Evolutionary conservation across 2,888 invertebrate genomes (phyloP).

Genomic region (Platycheirus albimanus): DNA sequence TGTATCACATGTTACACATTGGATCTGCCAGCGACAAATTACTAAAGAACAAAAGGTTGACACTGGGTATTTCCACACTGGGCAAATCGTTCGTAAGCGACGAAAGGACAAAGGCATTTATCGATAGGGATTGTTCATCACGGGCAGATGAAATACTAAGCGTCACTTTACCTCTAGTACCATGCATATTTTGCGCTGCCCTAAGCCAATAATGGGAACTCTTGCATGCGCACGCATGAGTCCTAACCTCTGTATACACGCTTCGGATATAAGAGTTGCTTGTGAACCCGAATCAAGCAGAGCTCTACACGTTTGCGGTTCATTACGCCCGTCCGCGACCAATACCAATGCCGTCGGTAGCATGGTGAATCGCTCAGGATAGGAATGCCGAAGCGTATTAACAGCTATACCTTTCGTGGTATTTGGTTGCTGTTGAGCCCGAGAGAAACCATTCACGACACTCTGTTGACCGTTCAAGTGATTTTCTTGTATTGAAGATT

Average conservation of each 20-base stretch:
- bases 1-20: neutral
- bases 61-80: neutral
- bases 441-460: too few species aligned
- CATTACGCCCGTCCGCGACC: too few species aligned
- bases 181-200: neutral
- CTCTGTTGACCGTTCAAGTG: too few species aligned
- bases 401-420: too few species aligned
- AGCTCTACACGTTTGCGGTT: too few species aligned
- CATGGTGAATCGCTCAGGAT: too few species aligned
- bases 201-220: neutral
- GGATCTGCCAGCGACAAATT: neutral
- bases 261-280: too few species aligned
- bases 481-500: neutral
- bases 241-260: neutral
- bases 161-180: neutral
- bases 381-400: too few species aligned
- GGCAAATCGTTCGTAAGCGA: conserved; percentile 10
- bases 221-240: neutral
- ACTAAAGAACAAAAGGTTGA: neutral
- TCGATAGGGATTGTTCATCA: neutral
- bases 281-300: too few species aligned
- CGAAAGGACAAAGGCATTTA: neutral
- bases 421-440: too few species aligned
- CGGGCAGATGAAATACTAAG: neutral
- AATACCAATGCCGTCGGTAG: too few species aligned